Evolutionary conservation across 2,888 invertebrate genomes (phyloP).

Genomic region (Heteromyza rotundicornis): DNA sequence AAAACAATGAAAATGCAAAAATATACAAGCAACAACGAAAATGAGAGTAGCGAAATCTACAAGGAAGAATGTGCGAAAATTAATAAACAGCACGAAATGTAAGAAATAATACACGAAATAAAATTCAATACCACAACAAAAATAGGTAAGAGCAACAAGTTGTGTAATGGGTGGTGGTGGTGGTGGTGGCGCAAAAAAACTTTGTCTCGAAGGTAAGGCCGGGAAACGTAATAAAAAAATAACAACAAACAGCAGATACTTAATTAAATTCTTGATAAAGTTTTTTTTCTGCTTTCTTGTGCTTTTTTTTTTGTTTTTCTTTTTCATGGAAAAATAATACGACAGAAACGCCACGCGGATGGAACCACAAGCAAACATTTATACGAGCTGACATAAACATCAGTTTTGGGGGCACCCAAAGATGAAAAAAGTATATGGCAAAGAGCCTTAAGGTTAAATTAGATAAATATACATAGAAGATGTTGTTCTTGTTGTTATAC

Average conservation of each 20-base stretch:
- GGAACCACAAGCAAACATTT: too few species aligned
- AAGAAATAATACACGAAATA: background rate
- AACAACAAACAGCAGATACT: conserved; percentile 12
- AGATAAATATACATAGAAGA: background rate
- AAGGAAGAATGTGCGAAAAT: background rate
- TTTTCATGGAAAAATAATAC: too few species aligned
- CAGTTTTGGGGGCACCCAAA: background rate
- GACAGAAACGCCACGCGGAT: too few species aligned
- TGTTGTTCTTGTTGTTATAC: background rate
- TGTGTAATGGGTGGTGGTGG: background rate
- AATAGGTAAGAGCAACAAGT: conserved; percentile 2
- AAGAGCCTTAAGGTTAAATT: background rate
- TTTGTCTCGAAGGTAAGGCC: background rate
- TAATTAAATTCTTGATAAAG: conserved; percentile 18
- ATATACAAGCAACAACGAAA: background rate
- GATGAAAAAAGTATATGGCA: background rate
- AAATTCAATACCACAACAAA: too few species aligned
- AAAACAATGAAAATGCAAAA: background rate
- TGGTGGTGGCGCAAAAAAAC: background rate
- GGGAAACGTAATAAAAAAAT: background rate
- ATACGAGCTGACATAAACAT: background rate
- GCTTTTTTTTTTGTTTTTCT: too few species aligned
- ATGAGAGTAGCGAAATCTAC: too few species aligned
- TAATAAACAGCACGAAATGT: conserved; percentile 1
- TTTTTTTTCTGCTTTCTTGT: background rate